Conservation (phyloP, 2,888 invertebrate species). For the Osedax fenrisi region DNA sequence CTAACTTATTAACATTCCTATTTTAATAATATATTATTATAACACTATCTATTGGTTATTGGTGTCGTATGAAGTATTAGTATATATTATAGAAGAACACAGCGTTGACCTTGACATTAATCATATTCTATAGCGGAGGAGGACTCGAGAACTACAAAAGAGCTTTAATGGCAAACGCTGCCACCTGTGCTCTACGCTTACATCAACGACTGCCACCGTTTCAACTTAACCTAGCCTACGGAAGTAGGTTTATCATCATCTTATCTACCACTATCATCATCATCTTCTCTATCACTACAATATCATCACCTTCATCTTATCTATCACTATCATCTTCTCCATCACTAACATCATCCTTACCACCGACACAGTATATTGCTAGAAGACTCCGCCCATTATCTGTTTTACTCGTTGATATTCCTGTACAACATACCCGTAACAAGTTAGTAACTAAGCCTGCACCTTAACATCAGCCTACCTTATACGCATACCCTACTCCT, state of each 20-base stretch:
- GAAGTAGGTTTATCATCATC: background rate
- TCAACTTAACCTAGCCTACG: constrained; percentile 45
- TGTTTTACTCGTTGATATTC: constrained; percentile 87
- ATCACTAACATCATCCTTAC: too few relatives aligned
- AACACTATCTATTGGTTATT: too few relatives aligned
- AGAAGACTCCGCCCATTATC: constrained; percentile 84
- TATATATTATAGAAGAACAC: too few relatives aligned
- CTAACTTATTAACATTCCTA: too few relatives aligned
- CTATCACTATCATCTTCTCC: too few relatives aligned
- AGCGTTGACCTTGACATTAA: too few relatives aligned
- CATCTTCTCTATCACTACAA: too few relatives aligned
- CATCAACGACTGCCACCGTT: constrained; percentile 80
- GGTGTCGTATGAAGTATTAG: too few relatives aligned
- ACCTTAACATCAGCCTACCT: background rate
- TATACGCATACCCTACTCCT: too few relatives aligned
- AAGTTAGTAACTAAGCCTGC: constrained; percentile 52
- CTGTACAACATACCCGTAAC: constrained; percentile 76
- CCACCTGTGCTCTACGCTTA: constrained; percentile 80
- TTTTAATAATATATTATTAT: too few relatives aligned
- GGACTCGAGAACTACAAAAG: constrained; percentile 53
- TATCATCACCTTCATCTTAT: too few relatives aligned
- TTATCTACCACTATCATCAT: too few relatives aligned
- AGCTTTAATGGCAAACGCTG: constrained; percentile 80
- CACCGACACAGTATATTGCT: constrained; percentile 52
- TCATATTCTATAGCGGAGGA: background rate